Evolutionary conservation across 2,113 vertebrate species (phyloP), one percentile per base, ranked within the genome.

Genomic region (Hippopotamus amphibius): DNA sequence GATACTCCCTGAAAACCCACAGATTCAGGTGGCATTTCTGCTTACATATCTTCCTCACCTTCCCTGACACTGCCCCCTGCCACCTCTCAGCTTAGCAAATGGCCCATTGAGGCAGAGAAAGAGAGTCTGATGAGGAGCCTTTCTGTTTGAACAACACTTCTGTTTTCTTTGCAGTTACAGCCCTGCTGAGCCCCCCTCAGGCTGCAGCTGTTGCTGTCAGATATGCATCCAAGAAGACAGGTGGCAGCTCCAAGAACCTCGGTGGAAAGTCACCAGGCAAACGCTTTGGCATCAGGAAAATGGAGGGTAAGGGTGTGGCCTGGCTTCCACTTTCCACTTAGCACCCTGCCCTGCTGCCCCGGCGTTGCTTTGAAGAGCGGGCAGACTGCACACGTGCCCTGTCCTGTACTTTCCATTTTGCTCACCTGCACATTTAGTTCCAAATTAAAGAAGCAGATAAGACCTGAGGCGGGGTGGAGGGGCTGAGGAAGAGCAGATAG

Each of bases 181-280:
- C 82, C 97, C 98, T 98, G 92, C 92, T 98, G 19, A 77, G 82
- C 5, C 5, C 98, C 13, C 69, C 55, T 30, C 98, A 97, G 5
- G 88, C 97, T 0, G 86, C 98, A 8, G 93, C 98, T 43, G 93
- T 98, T 68, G 97, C 98, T 0, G 66, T 99, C 90, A 99, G 99
- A 98, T 99, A 98, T 24, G 99, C 99, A 0, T 99, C 99, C 28
- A 99, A 99, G 98, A 99, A 99, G 97, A 55, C 97, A 0, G 99
- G 99, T 5, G 98, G 99, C 21, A 99, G 99, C 98, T 98, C 98
- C 5, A 99, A 99, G 98, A 99, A 99, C 95, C 24, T 98, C 0
- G 99, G 99, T 15, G 99, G 99, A 21, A 99, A 99, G 68, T 99
- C 99, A 85, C 97, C 99, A 1, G 99, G 99, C 6, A 99, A 98